Evolutionary conservation across 2,888 invertebrate species (phyloP).

Genomic region (Caenorhabditis uteleia): DNA sequence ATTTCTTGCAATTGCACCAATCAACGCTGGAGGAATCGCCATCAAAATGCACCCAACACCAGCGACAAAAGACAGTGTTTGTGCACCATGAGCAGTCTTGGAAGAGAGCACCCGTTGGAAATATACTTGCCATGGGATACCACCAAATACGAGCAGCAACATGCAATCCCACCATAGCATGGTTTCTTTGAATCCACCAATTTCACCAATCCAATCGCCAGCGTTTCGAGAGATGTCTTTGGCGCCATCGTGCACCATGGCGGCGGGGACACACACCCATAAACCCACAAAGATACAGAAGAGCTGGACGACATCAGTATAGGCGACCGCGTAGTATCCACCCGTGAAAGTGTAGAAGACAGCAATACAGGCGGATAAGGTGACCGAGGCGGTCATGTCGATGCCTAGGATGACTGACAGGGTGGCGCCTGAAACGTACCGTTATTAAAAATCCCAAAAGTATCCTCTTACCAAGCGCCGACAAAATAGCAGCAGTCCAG

Average conservation of each 20-base stretch:
- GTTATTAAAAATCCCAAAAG: slow-evolving; percentile 38
- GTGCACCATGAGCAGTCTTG: slow-evolving; percentile 90
- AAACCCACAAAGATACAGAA: slow-evolving; percentile 96
- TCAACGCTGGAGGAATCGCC: slow-evolving; percentile 94
- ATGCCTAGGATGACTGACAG: slow-evolving; percentile 94
- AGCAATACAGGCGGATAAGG: slow-evolving; percentile 92
- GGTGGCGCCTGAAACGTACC: slow-evolving; percentile 96
- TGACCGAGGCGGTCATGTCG: slow-evolving; percentile 89
- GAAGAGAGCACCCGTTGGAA: slow-evolving; percentile 96
- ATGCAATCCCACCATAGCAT: slow-evolving; percentile 86
- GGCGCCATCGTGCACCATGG: slow-evolving; percentile 86
- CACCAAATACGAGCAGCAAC: slow-evolving; percentile 87
- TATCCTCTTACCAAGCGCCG: slow-evolving; percentile 83
- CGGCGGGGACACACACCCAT: slow-evolving; percentile 97
- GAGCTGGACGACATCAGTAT: slow-evolving; percentile 96
- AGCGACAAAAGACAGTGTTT: slow-evolving; percentile 91
- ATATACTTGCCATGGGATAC: slow-evolving; percentile 98
- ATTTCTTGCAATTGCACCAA: slow-evolving; percentile 93
- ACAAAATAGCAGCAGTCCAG: slow-evolving; percentile 97
- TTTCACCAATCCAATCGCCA: slow-evolving; percentile 86
- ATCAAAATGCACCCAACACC: slow-evolving; percentile 93
- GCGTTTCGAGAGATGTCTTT: slow-evolving; percentile 76
- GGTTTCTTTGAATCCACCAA: slow-evolving; percentile 70
- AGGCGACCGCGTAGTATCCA: slow-evolving; percentile 95
- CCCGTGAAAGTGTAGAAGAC: slow-evolving; percentile 87